Conservation (phyloP, 2,888 invertebrate genomes). For the Spodoptera picta region DNA sequence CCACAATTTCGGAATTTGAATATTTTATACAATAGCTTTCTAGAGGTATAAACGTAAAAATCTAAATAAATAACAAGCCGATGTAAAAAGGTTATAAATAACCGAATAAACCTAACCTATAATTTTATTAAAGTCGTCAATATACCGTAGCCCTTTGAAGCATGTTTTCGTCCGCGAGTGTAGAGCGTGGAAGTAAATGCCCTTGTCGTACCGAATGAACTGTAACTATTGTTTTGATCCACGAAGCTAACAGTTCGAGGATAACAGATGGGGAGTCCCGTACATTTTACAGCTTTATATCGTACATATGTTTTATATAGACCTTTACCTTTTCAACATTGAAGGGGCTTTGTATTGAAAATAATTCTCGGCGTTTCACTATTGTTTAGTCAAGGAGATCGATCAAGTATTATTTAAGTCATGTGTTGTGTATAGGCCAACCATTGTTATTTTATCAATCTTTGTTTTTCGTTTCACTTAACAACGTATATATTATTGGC, state of each 20-base stretch:
- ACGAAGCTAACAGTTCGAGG: conserved; percentile 51
- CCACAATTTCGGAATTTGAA: too few relatives aligned
- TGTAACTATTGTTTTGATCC: conserved; percentile 76
- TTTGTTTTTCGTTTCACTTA: too few relatives aligned
- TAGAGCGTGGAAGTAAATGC: conserved; percentile 66
- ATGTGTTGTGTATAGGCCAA: background rate
- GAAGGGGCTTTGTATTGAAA: conserved; percentile 15
- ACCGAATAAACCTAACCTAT: too few relatives aligned
- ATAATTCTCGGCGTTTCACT: conserved; percentile 7
- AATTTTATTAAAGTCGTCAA: conserved; percentile 16
- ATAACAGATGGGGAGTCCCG: conserved; percentile 51
- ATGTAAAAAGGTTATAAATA: background rate
- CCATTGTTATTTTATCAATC: background rate
- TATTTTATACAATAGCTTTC: too few relatives aligned
- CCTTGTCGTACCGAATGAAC: conserved; percentile 74
- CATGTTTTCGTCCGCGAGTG: conserved; percentile 59
- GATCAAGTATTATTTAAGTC: conserved; percentile 4
- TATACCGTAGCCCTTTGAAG: conserved; percentile 15
- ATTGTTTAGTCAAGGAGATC: conserved; percentile 18
- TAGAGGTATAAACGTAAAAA: too few relatives aligned
- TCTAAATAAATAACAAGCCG: too few relatives aligned
- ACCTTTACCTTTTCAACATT: conserved; percentile 28
- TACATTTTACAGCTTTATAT: conserved; percentile 51
- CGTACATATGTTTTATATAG: conserved; percentile 40
- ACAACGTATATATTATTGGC: too few relatives aligned